Conservation (phyloP, 2,888 invertebrate genomes). For the Norana najaformis region DNA sequence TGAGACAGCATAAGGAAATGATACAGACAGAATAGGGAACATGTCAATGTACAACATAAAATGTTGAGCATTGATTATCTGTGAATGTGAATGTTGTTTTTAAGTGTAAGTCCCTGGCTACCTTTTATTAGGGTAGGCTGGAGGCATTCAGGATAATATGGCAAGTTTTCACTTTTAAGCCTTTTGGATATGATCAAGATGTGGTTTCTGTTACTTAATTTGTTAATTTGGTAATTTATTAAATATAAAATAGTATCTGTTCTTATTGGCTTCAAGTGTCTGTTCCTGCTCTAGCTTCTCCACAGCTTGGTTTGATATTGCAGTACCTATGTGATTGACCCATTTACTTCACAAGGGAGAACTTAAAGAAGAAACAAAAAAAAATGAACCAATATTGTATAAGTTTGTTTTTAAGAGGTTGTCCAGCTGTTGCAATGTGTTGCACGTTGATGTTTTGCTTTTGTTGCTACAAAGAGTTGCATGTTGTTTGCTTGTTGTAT, state of each 20-base stretch:
- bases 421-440: neutral
- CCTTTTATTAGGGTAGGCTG: too few relatives aligned
- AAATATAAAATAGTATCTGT: neutral
- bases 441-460: neutral
- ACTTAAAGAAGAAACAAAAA: neutral
- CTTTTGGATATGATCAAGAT: neutral
- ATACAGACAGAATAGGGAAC: neutral
- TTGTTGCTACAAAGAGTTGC: neutral
- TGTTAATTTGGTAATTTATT: neutral
- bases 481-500: slow-evolving; percentile 40
- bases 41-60: neutral
- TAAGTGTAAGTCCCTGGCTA: too few relatives aligned
- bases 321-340: neutral
- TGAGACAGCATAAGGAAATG: neutral
- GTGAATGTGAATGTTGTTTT: too few relatives aligned
- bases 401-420: neutral
- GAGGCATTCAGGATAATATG: too few relatives aligned
- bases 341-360: neutral
- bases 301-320: neutral
- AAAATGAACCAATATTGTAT: neutral
- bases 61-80: too few relatives aligned
- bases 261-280: too few relatives aligned
- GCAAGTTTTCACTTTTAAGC: too few relatives aligned
- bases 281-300: neutral
- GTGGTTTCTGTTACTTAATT: neutral